A percentile compares a stretch with the other conserved stretches of the same genome.
These are phyloP conservation scores for Echinometra lucunter DNA, from an alignment of 53 echinoderm and acorn worm species.

Conservation along the genomic window DNA sequence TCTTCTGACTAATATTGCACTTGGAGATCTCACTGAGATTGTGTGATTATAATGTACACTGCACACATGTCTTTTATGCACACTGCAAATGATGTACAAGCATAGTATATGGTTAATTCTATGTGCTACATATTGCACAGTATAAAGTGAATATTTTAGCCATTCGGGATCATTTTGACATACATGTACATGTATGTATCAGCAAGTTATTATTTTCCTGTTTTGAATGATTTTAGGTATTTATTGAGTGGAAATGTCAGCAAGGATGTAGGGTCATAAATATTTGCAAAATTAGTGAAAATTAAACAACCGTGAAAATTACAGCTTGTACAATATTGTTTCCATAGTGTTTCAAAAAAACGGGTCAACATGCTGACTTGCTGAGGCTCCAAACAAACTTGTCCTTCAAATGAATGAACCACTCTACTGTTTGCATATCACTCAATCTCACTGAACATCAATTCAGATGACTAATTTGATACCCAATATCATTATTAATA, in stretches of 20 bases:
- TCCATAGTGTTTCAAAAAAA: neutral
- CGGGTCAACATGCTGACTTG: neutral
- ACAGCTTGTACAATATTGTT: too few relatives aligned
- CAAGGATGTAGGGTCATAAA: too few relatives aligned
- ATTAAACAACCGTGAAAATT: too few relatives aligned
- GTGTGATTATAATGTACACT: neutral
- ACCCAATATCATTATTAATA: too few relatives aligned
- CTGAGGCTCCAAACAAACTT: neutral
- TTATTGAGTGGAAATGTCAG: too few relatives aligned
- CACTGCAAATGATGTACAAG: neutral
- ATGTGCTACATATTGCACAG: too few relatives aligned
- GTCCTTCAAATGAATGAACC: neutral
- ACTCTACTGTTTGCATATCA: too few relatives aligned
- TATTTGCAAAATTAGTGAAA: too few relatives aligned
- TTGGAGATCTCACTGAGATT: slow-evolving; percentile 15
- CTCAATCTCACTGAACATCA: too few relatives aligned
- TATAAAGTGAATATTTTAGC: too few relatives aligned
- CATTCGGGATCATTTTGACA: neutral
- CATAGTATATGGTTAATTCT: neutral
- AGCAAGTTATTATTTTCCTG: neutral
- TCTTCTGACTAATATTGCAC: slow-evolving; percentile 22
- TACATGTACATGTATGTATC: neutral
- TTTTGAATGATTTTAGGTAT: too few relatives aligned
- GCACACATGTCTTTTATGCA: neutral
- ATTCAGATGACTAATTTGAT: too few relatives aligned